Base-by-base conservation (phyloP, 1,140 invertebrate species). In the Episyrphus balteatus region DNA sequence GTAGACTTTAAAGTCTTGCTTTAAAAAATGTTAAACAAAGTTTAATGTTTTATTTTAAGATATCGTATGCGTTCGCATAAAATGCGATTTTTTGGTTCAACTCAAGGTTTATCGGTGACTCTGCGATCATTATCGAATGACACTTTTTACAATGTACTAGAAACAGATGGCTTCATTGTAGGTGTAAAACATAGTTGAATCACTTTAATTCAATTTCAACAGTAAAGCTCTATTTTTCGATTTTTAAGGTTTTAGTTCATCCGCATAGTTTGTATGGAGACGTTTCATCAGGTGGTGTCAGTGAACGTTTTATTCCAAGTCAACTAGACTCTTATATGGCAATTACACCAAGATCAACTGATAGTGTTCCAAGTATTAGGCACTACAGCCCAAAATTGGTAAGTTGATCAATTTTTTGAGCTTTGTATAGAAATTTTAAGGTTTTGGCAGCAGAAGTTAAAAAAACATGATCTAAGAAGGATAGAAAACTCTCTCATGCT, bases 21-120 rank as follows among this genome's bases (percentile, higher is more conserved):
- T 11, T 14, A 19, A 12, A 30, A 43, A 30, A 1, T 12, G 12
- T 9, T 12, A 12, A n/a, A 26, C 21, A 26, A 26, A 26, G n/a
- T n/a, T n/a, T n/a, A n/a, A n/a, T n/a, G n/a, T n/a, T n/a, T n/a
- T 26, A 26, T 26, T 26, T 26, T 26, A 26, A 48, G 46, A 17
- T 54, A 49, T 46, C 34, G 50, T 6, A 41, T 53, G 33, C 54
- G 55, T 14, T 26, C 21, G 21, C 3, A 26, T 26, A 26, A 26
- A 8, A 26, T 26, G 21, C 3, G 21, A 26, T 57, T 55, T 31
- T 58, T 53, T 50, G 66, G 64, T 0, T 48, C 51, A 36, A 55
- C 63, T 1, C 55, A 63, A 47, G 72, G 72, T 5, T 41, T 73
- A 6, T 57, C 61, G 1, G 42, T 73, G 12, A 53, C 70, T 5